phyloP scores from a whole-genome alignment of 2,797 vertebrate species.

The Anniella stebbinsi region DNA sequence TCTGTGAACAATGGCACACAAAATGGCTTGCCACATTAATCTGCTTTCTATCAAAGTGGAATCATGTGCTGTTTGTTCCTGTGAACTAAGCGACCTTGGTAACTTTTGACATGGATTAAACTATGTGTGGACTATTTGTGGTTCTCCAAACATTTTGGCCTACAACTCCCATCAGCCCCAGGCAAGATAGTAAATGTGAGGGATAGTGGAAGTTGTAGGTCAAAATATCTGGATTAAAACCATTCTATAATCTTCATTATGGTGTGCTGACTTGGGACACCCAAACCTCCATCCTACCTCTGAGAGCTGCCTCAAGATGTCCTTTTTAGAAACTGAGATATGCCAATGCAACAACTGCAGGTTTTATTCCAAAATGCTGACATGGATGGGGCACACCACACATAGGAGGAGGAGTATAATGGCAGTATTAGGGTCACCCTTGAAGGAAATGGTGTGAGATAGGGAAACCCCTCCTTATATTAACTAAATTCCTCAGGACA shows the following conservation, averaged over 20 bases:
- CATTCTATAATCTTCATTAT: neutral
- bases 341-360: neutral
- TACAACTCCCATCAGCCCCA: no score
- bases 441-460: neutral
- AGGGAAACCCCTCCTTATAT: neutral
- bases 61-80: neutral
- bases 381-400: neutral
- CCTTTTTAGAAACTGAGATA: neutral
- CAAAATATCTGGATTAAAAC: neutral
- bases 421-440: neutral
- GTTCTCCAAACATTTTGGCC: no score
- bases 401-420: neutral
- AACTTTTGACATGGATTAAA: neutral
- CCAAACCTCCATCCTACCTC: neutral
- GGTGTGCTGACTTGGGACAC: neutral
- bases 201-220: no score
- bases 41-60: neutral
- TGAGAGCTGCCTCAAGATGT: neutral
- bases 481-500: neutral
- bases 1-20: neutral
- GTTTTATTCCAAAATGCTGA: neutral
- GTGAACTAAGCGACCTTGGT: neutral
- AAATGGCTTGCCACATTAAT: neutral
- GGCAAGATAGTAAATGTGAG: no score
- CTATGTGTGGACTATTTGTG: no score